phyloP scores from a whole-genome alignment of 2,888 invertebrate species.

The Venusia cambrica region DNA sequence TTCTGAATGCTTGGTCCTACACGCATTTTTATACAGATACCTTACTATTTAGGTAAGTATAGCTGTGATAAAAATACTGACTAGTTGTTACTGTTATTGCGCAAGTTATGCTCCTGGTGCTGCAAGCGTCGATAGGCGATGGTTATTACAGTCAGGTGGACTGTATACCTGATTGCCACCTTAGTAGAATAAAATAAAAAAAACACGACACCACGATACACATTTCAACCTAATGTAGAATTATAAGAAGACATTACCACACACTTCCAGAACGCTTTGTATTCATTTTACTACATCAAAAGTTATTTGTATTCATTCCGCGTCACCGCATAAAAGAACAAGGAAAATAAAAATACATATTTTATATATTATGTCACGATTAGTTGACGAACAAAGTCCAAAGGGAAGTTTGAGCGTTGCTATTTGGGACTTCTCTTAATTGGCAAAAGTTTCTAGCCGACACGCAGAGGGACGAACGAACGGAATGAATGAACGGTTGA shows the following conservation, averaged over 20 bases:
- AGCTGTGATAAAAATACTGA: too few species aligned
- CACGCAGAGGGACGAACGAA: slow-evolving; percentile 45
- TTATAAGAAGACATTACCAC: slow-evolving; percentile 19
- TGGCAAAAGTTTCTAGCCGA: slow-evolving; percentile 50
- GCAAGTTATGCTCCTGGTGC: too few species aligned
- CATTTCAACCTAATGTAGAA: slow-evolving; percentile 16
- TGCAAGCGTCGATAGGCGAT: too few species aligned
- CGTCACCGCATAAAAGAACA: slow-evolving; percentile 31
- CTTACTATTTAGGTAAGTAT: too few species aligned
- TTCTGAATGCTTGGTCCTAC: slow-evolving; percentile 25
- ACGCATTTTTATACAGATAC: too few species aligned
- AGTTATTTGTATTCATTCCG: slow-evolving; percentile 31
- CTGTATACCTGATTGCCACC: too few species aligned
- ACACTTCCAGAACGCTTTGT: slow-evolving; percentile 22
- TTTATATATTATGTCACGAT: slow-evolving; percentile 45
- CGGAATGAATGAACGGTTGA: slow-evolving; percentile 41
- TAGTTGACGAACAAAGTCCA: slow-evolving; percentile 50
- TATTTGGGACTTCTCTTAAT: slow-evolving; percentile 47
- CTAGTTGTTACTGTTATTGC: too few species aligned
- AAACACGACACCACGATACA: too few species aligned
- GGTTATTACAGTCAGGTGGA: too few species aligned
- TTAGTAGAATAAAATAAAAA: too few species aligned
- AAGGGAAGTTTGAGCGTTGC: slow-evolving; percentile 47
- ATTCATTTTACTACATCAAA: slow-evolving; percentile 30
- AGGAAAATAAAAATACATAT: slow-evolving; percentile 36